These are phyloP conservation scores for Falco columbarius DNA, from an alignment of 2,797 vertebrate genomes.

Conservation along the genomic window DNA sequence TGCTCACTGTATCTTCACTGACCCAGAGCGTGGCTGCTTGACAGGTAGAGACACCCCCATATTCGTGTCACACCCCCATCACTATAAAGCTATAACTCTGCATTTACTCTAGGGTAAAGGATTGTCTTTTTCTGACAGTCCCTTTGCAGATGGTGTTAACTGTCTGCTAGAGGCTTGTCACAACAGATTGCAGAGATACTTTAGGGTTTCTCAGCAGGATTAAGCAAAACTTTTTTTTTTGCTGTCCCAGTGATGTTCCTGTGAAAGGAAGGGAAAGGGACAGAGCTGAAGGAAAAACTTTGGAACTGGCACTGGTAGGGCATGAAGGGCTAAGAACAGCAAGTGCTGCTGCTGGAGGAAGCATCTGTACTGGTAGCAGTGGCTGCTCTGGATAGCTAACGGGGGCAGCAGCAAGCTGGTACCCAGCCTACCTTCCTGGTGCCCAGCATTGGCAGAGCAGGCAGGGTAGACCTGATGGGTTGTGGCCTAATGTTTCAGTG, in stretches of 20 bases:
- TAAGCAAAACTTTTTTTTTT: not conserved
- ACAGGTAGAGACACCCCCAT: not conserved
- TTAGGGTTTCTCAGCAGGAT: not conserved
- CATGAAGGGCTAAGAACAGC: not conserved
- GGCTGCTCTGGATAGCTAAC: not conserved
- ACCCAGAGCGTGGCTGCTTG: not conserved
- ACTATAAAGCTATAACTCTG: not conserved
- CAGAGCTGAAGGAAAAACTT: not conserved
- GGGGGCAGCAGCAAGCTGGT: not conserved
- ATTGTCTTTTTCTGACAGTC: not conserved
- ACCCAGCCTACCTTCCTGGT: not conserved
- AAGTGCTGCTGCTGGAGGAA: not conserved
- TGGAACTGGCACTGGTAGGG: accelerated
- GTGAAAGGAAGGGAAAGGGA: not conserved
- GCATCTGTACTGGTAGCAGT: not conserved
- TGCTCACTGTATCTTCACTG: not conserved
- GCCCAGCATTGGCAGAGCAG: accelerated
- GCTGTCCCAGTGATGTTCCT: not conserved
- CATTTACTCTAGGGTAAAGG: not conserved
- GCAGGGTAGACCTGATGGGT: not conserved
- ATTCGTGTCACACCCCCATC: not conserved
- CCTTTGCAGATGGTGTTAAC: not conserved
- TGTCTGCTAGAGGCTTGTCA: not conserved
- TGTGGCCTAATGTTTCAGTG: not conserved
- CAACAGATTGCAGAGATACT: not conserved